Base-by-base conservation (phyloP, 2,888 invertebrate species). In the Euplexia lucipara region DNA sequence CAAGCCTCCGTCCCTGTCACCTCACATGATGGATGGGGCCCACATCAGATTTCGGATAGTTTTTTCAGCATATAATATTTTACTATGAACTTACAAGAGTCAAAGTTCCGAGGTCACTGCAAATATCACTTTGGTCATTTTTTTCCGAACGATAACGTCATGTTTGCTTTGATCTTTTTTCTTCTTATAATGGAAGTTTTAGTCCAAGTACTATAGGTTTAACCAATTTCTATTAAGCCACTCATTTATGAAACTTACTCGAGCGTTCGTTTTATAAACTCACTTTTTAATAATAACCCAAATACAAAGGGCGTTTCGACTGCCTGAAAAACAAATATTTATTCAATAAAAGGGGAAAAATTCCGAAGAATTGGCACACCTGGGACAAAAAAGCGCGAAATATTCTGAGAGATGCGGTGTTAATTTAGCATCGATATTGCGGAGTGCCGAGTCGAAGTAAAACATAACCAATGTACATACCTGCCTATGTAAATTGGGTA, bases 21-120 rank as follows among this genome's bases (percentile, higher is more conserved):
- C 84, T 88, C 78, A 74, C 70, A 92, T 94, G 94, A 94, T 94
- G 90, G 93, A 94, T 94, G 90, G 83, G 83, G 84, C 89, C 83
- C 87, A 90, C 90, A 90, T 91, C 90, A 90, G 91, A 92, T 93
- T 94, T 91, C 83, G 89, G 89, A 90, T 91, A 91, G 90, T 92
- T 92, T 90, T 90, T 85, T 88, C 88, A 89, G 86, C 86, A 88
- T 90, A 87, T 86, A 83, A 86, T 86, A 82, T 85, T 89, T 87
- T 86, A 84, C 74, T 85, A 81, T 78, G 70, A 82, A 79, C 78
- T 73, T 75, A 76, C 66, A 71, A 70, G 71, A 82, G 72, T 64
- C 68, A 77, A 81, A 80, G 83, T 79, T 81, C 79, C 82, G 85
- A 84, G 84, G 84, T 86, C 85, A 80, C 70, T 81, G 69, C 51